Evolutionary conservation across 2,888 invertebrate genomes (phyloP).

Genomic region (Spodoptera picta): DNA sequence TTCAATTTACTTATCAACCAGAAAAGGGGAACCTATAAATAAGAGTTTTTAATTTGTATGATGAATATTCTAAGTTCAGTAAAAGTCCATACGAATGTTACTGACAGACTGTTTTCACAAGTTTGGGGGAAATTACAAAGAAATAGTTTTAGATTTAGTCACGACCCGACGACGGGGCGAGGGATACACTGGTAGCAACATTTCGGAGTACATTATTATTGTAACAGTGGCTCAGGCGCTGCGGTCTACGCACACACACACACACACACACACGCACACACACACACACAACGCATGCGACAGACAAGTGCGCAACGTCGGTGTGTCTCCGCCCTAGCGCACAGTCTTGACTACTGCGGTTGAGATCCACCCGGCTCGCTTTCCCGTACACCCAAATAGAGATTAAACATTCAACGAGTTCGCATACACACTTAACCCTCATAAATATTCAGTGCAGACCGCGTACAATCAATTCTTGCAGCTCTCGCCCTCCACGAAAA

Average conservation of each 20-base stretch:
- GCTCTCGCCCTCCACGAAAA: conserved; percentile 75
- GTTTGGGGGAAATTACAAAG: conserved; percentile 24
- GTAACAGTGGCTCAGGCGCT: conserved; percentile 34
- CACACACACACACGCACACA: conserved; percentile 24
- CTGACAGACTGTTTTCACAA: conserved; percentile 30
- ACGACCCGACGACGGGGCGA: conserved; percentile 1
- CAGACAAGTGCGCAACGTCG: conserved; percentile 39
- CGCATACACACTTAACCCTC: conserved; percentile 87
- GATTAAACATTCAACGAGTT: conserved; percentile 88
- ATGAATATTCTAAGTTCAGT: conserved; percentile 10
- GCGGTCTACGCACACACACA: conserved; percentile 29
- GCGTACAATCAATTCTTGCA: conserved; percentile 86
- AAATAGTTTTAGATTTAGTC: conserved; percentile 22
- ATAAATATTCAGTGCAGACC: conserved; percentile 86
- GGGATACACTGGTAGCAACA: conserved; percentile 8
- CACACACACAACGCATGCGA: conserved; percentile 12
- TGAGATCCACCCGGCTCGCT: conserved; percentile 56
- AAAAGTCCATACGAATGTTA: conserved; percentile 16
- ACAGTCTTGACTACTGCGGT: conserved; percentile 59
- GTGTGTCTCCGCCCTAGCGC: conserved; percentile 43
- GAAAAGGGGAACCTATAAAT: too few species aligned
- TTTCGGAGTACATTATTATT: conserved; percentile 46
- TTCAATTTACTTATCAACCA: too few species aligned
- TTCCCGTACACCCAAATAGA: conserved; percentile 75
- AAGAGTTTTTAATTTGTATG: too few species aligned